phyloP scores from a whole-genome alignment of 2,797 vertebrate genomes.

The Spheniscus humboldti region DNA sequence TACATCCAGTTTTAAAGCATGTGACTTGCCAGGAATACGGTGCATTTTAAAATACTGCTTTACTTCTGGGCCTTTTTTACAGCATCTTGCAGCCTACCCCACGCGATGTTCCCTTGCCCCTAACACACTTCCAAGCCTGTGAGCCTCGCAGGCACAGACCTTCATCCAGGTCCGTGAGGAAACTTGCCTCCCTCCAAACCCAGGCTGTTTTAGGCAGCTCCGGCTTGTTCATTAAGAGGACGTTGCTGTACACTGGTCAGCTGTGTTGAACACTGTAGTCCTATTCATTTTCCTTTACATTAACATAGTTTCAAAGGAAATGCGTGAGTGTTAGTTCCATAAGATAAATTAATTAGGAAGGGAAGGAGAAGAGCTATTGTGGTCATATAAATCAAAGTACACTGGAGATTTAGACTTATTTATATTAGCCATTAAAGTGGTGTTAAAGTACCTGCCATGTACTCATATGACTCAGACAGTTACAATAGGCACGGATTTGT shows the following conservation, averaged over 20 bases:
- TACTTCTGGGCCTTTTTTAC: background rate
- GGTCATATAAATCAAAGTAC: background rate
- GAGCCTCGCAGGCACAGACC: background rate
- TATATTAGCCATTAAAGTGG: background rate
- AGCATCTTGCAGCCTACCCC: background rate
- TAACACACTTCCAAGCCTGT: background rate
- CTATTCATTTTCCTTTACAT: background rate
- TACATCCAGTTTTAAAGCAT: constrained; percentile 26
- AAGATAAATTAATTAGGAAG: background rate
- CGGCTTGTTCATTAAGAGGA: background rate
- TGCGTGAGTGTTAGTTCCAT: background rate
- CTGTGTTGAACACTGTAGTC: background rate
- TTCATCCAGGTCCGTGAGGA: background rate
- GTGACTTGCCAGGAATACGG: background rate
- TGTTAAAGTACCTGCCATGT: background rate
- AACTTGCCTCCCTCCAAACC: constrained; percentile 1
- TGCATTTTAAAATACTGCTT: background rate
- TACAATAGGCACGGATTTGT: background rate
- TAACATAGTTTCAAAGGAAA: background rate
- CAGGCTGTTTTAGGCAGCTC: constrained; percentile 8
- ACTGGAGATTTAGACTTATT: background rate
- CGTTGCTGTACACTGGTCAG: background rate
- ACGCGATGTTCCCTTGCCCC: background rate
- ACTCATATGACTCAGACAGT: background rate
- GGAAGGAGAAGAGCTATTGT: background rate